Conservation (phyloP, 2,113 vertebrate genomes). For the Ophthalmolycus amberensis region DNA sequence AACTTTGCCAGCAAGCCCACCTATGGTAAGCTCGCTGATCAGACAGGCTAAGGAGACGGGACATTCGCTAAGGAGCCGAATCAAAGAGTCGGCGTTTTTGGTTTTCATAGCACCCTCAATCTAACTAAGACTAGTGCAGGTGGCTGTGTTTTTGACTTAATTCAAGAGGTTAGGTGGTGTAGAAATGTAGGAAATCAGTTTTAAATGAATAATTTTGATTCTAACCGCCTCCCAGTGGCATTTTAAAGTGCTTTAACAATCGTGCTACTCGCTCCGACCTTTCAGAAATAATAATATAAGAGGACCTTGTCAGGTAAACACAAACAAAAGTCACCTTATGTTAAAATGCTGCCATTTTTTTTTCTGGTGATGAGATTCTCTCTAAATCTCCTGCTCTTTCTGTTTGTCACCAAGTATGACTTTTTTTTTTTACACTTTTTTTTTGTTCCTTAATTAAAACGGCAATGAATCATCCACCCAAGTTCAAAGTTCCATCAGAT, state of each 20-base stretch:
- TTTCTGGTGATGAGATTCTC: not conserved
- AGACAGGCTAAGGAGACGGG: too few relatives aligned
- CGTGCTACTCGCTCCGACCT: not conserved
- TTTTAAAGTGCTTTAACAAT: not conserved
- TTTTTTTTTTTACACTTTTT: not conserved
- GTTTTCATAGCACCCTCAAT: too few relatives aligned
- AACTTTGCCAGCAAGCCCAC: too few relatives aligned
- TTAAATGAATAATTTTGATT: too few relatives aligned
- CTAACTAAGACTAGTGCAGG: too few relatives aligned
- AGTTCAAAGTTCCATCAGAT: conserved; percentile 1
- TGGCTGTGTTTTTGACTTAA: too few relatives aligned
- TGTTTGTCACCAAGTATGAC: not conserved
- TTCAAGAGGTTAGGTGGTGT: too few relatives aligned
- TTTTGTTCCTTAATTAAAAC: not conserved
- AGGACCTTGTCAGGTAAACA: not conserved
- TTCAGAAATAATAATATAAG: not conserved
- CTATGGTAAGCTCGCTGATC: too few relatives aligned
- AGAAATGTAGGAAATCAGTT: too few relatives aligned
- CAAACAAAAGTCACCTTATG: not conserved
- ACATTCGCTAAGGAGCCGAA: too few relatives aligned
- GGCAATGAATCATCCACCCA: not conserved
- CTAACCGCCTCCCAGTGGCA: not conserved
- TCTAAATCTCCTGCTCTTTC: conserved; percentile 5
- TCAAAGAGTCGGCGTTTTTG: too few relatives aligned
- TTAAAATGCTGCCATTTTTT: not conserved